Conservation (phyloP, 1,140 invertebrate genomes). For the Cardiocondyla obscurior region DNA sequence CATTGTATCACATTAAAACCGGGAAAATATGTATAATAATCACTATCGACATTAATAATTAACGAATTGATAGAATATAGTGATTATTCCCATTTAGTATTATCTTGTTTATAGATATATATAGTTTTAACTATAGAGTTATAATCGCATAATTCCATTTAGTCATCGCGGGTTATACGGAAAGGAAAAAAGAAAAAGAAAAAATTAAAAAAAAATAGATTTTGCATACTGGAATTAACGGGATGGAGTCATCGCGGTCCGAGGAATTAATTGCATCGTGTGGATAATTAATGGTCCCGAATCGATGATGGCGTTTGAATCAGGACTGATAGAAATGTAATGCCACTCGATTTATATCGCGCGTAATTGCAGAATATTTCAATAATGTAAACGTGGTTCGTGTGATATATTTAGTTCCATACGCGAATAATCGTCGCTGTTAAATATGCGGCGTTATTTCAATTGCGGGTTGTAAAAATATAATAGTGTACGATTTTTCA, state of each 20-base stretch:
- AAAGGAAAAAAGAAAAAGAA: constrained; percentile 8
- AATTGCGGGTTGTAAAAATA: constrained; percentile 4
- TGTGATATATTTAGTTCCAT: constrained; percentile 33
- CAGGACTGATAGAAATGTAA: constrained; percentile 46
- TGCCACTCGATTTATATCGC: constrained; percentile 41
- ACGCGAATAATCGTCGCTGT: constrained; percentile 22
- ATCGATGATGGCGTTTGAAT: constrained; percentile 40
- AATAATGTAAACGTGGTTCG: constrained; percentile 37
- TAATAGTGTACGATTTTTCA: not conserved
- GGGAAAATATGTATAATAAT: not conserved
- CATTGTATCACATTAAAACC: not conserved
- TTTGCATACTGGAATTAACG: constrained; percentile 17
- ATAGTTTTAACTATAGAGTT: not conserved
- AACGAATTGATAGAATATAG: not conserved
- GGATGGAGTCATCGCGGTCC: constrained; percentile 13
- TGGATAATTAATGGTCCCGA: constrained; percentile 35
- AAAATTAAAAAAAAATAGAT: constrained; percentile 21
- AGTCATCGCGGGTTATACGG: not conserved
- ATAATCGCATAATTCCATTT: constrained; percentile 17
- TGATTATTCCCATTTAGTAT: not conserved
- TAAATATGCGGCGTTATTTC: constrained; percentile 3
- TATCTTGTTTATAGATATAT: not conserved
- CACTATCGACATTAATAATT: not conserved
- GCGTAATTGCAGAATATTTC: constrained; percentile 35
- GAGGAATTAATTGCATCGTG: constrained; percentile 48